Evolutionary conservation across 2,888 invertebrate species (phyloP).

Genomic region (Anoplius nigerrimus): DNA sequence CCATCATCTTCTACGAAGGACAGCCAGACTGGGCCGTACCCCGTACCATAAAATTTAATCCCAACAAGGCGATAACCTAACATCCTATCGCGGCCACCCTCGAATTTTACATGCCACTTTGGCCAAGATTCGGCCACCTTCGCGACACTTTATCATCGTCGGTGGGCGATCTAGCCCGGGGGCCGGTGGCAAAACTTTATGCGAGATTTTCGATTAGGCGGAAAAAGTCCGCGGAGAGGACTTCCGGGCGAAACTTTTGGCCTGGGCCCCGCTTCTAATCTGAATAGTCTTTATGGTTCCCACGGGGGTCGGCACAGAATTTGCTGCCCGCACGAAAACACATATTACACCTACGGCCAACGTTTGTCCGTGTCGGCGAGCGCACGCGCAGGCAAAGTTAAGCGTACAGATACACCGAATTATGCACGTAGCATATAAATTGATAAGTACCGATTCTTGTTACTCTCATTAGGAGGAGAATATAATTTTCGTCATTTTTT

Average conservation of each 20-base stretch:
- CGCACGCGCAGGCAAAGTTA: not conserved
- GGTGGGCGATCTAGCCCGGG: constrained; percentile 10
- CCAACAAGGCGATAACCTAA: too few relatives aligned
- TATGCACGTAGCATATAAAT: too few relatives aligned
- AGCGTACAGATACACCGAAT: not conserved
- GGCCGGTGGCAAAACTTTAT: constrained; percentile 26
- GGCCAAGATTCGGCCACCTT: too few relatives aligned
- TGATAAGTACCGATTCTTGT: too few relatives aligned
- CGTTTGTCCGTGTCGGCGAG: not conserved
- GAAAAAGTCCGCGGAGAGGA: constrained; percentile 28
- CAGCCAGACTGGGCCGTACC: too few relatives aligned
- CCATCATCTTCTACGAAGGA: not conserved
- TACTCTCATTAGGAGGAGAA: too few relatives aligned
- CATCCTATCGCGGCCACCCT: too few relatives aligned
- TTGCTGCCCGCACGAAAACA: not conserved
- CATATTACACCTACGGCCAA: not conserved
- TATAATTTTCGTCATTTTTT: too few relatives aligned
- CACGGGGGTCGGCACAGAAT: constrained; percentile 22
- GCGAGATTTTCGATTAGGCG: constrained; percentile 42
- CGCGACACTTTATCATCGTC: constrained; percentile 29
- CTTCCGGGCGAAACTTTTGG: not conserved
- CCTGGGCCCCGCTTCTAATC: constrained; percentile 28
- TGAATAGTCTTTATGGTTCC: constrained; percentile 39
- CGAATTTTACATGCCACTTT: too few relatives aligned
- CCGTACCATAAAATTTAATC: too few relatives aligned